These are phyloP conservation scores for Hemaris fuciformis DNA, from an alignment of 2,888 invertebrate genomes.

Conservation along the genomic window DNA sequence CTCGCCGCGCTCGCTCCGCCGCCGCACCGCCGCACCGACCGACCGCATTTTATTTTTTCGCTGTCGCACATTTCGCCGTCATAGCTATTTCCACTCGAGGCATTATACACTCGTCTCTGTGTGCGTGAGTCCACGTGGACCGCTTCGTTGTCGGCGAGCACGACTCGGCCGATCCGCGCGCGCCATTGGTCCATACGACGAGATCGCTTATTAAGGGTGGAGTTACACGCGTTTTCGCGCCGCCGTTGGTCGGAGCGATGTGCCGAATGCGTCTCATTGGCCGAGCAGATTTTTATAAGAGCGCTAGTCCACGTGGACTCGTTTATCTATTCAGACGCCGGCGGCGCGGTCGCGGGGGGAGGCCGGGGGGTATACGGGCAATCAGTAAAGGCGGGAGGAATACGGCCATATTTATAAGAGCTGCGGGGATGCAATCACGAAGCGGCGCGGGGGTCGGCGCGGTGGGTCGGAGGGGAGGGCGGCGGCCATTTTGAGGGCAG, in stretches of 20 bases:
- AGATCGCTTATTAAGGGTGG: conserved; percentile 82
- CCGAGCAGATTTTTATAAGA: conserved; percentile 78
- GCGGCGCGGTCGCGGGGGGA: conserved; percentile 81
- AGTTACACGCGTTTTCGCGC: conserved; percentile 70
- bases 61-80: conserved; percentile 82
- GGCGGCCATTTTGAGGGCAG: conserved; percentile 89
- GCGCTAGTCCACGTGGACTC: conserved; percentile 81
- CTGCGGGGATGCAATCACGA: conserved; percentile 83
- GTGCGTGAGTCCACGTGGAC: conserved; percentile 79
- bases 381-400: conserved; percentile 83
- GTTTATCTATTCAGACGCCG: conserved; percentile 83
- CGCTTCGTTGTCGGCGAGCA: conserved; percentile 72
- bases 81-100: conserved; percentile 82
- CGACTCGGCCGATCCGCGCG: conserved; percentile 53
- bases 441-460: conserved; percentile 75
- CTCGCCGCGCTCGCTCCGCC: conserved; percentile 58
- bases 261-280: conserved; percentile 56
- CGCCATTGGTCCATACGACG: conserved; percentile 56
- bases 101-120: conserved; percentile 74
- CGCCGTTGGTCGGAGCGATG: conserved; percentile 50
- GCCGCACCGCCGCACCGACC: conserved; percentile 69
- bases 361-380: conserved; percentile 82
- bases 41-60: conserved; percentile 83
- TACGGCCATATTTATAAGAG: conserved; percentile 83
- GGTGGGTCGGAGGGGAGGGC: conserved; percentile 73